Evolutionary conservation across 2,113 vertebrate genomes (phyloP).

Genomic region (Addax nasomaculatus): DNA sequence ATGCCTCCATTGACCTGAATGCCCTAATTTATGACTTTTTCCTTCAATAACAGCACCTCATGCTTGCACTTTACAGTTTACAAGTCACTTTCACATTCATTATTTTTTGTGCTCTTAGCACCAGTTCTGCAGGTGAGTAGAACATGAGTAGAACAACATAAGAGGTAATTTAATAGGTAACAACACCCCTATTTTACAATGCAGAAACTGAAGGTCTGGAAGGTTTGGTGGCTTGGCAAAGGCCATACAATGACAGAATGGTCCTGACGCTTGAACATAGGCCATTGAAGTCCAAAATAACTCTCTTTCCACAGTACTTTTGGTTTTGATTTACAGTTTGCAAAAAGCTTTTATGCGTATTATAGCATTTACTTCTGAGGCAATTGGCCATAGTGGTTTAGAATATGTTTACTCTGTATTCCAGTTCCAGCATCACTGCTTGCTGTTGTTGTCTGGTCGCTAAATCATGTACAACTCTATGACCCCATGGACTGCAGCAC

Average conservation of each 20-base stretch:
- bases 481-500: background rate
- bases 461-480: background rate
- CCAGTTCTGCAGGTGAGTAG: background rate
- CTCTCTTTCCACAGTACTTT: background rate
- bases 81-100: background rate
- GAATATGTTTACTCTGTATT: background rate
- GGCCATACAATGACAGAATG: background rate
- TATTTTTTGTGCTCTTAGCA: conserved; percentile 11
- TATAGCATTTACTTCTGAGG: background rate
- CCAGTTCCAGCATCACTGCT: background rate
- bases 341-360: background rate
- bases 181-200: background rate
- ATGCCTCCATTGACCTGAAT: background rate
- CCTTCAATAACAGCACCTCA: background rate
- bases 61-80: background rate
- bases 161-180: background rate
- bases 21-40: background rate
- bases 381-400: background rate
- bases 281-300: background rate
- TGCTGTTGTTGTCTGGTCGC: background rate
- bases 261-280: background rate
- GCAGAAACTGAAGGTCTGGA: background rate
- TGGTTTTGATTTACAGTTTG: background rate
- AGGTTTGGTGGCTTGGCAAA: background rate
- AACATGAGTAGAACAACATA: background rate